Evolutionary conservation across 2,113 vertebrate genomes (phyloP), one percentile per base, ranked within the genome.

Genomic region (Gymnarchus niloticus): DNA sequence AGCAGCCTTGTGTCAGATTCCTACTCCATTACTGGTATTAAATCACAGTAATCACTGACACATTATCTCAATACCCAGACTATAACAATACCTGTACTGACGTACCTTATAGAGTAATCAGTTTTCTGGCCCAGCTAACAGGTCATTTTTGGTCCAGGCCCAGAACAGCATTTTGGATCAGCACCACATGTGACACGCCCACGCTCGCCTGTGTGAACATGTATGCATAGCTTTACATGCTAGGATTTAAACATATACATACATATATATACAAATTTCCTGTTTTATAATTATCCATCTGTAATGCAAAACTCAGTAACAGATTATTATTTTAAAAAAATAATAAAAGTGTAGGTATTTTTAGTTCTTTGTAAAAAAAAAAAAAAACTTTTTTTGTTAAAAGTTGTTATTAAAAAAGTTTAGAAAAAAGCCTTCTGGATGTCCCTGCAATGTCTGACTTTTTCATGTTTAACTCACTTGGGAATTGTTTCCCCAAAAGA

Each of bases 391-490:
- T n/a, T n/a, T n/a, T n/a, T n/a, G 61, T 33, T 37, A 12, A 12
- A 6, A 52, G 51, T 19, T 19, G 5, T 69, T 69, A 37, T 65
- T 33, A 3, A 28, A 4, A 41, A 69, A 73, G 28, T 28, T 73
- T 73, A 33, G 33, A 73, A 73, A 37, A 69, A 73, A 73, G 65
- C 65, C 65, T 73, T 41, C 28, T 73, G 65, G 65, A 73, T 73
- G 41, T 73, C 65, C 41, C 12, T 41, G 65, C 14, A 73, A 41
- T 41, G 65, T 73, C 65, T 73, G 65, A 17, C 33, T 69, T 37
- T 69, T 69, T 17, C 28, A 69, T 17, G 28, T 69, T 28, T 69
- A 69, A 14, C 61, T 69, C 61, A 33, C 28, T 37, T 12, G 33
- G 28, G 61, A 6, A 10, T 10, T 69, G 61, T 69, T n/a, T n/a